These are phyloP conservation scores for Tetraneura akinire DNA, from an alignment of 1,140 invertebrate genomes.

Conservation along the genomic window DNA sequence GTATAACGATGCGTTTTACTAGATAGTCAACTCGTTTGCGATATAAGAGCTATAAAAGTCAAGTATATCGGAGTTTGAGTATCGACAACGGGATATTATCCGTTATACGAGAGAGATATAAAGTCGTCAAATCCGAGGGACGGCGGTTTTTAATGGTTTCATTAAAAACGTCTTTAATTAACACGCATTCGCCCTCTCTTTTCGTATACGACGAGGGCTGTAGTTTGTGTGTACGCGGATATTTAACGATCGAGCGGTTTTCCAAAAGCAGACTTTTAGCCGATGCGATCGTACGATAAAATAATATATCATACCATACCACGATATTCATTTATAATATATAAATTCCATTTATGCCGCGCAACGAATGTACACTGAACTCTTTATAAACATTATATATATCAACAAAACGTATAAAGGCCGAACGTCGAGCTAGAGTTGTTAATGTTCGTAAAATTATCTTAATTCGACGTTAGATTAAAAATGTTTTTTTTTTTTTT, in stretches of 20 bases:
- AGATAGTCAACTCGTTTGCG: too few relatives aligned
- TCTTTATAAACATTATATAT: conserved; percentile 16
- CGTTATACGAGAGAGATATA: too few relatives aligned
- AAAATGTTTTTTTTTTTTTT: neutral
- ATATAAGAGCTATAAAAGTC: too few relatives aligned
- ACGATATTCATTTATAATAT: too few relatives aligned
- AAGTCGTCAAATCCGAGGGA: conserved; percentile 15
- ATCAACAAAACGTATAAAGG: neutral
- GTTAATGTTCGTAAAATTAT: conserved; percentile 16
- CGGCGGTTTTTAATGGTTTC: conserved; percentile 38
- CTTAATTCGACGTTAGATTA: conserved; percentile 10
- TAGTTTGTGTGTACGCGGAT: neutral
- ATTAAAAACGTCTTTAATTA: conserved; percentile 49
- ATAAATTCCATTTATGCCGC: too few relatives aligned
- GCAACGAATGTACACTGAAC: too few relatives aligned
- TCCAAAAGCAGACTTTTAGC: conserved; percentile 1
- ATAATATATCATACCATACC: neutral
- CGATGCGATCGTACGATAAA: neutral
- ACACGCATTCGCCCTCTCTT: neutral
- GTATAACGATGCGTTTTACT: too few relatives aligned
- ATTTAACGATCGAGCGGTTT: conserved; percentile 24
- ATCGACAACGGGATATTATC: too few relatives aligned
- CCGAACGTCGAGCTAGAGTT: neutral
- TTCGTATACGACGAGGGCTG: neutral
- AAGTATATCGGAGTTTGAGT: too few relatives aligned